These are phyloP conservation scores for Aphelenchoides avenae DNA, from an alignment of 1,140 invertebrate species.

Conservation along the genomic window DNA sequence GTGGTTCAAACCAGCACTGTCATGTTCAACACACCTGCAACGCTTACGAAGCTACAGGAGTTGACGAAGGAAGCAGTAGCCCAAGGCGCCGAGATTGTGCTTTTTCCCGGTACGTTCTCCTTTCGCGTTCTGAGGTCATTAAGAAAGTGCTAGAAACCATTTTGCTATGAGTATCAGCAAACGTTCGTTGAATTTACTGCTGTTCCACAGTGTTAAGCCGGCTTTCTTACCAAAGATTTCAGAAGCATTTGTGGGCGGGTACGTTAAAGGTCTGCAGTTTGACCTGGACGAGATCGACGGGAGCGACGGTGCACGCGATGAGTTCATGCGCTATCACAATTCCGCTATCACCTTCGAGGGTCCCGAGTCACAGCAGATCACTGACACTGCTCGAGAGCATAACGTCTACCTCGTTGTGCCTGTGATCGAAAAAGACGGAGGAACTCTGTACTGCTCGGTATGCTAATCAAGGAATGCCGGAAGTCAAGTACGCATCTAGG, in stretches of 20 bases:
- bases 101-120: slow-evolving; percentile 44
- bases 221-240: slow-evolving; percentile 6
- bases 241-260: slow-evolving; percentile 52
- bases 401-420: slow-evolving; percentile 40
- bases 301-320: slow-evolving; percentile 38
- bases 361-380: slow-evolving; percentile 32
- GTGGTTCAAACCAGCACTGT: slow-evolving; percentile 45
- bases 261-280: slow-evolving; percentile 45
- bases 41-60: slow-evolving; percentile 35
- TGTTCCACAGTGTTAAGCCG: background rate
- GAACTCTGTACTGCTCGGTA: slow-evolving; percentile 50
- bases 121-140: slow-evolving; percentile 17
- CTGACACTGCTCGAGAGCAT: slow-evolving; percentile 25
- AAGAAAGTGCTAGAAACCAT: background rate
- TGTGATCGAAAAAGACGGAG: slow-evolving; percentile 46
- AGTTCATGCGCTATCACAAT: slow-evolving; percentile 45
- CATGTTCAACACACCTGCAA: slow-evolving; percentile 40
- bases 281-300: slow-evolving; percentile 38
- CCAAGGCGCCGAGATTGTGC: slow-evolving; percentile 39
- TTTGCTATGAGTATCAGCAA: slow-evolving; percentile 9
- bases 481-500: slow-evolving; percentile 25
- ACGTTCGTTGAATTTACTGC: slow-evolving; percentile 11
- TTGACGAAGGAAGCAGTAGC: slow-evolving; percentile 33
- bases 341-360: slow-evolving; percentile 40
- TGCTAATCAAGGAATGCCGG: background rate